A percentile compares a stretch with the other conserved stretches of the same genome.
These are phyloP conservation scores for Lasioglossum pauxillum DNA, from an alignment of 2,888 invertebrate species.

Conservation along the genomic window DNA sequence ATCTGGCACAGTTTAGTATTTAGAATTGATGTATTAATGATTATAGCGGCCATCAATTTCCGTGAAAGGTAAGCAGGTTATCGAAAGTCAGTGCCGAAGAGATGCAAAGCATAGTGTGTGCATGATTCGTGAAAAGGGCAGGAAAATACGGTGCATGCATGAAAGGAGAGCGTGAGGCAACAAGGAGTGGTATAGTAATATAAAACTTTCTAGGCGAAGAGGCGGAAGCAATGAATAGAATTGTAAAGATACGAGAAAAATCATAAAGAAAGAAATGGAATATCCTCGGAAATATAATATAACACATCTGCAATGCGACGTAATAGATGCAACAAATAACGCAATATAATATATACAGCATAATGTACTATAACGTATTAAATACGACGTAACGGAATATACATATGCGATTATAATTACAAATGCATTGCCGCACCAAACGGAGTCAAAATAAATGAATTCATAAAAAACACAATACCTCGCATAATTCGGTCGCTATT, in stretches of 20 bases:
- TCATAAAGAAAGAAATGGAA: not conserved
- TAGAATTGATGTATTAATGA: not conserved
- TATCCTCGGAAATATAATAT: not conserved
- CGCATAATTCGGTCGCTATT: conserved; percentile 7
- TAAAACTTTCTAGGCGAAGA: not conserved
- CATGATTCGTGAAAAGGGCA: not conserved
- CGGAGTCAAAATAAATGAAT: not conserved
- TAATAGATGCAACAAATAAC: not conserved
- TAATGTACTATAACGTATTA: not conserved
- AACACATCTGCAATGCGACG: not conserved
- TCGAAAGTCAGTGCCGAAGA: not conserved
- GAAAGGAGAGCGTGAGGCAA: not conserved
- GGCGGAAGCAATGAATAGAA: conserved; percentile 3
- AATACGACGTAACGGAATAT: not conserved
- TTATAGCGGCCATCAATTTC: not conserved
- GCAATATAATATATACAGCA: not conserved
- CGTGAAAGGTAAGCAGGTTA: not conserved
- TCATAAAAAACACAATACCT: not conserved
- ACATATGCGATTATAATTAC: not conserved
- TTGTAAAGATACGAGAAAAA: not conserved
- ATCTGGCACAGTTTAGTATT: not conserved
- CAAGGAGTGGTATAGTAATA: not conserved
- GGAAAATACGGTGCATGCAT: conserved; percentile 8
- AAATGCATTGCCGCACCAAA: not conserved
- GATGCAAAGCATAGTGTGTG: not conserved